Conservation (phyloP, 2,113 vertebrate species). For the Cariama cristata region DNA sequence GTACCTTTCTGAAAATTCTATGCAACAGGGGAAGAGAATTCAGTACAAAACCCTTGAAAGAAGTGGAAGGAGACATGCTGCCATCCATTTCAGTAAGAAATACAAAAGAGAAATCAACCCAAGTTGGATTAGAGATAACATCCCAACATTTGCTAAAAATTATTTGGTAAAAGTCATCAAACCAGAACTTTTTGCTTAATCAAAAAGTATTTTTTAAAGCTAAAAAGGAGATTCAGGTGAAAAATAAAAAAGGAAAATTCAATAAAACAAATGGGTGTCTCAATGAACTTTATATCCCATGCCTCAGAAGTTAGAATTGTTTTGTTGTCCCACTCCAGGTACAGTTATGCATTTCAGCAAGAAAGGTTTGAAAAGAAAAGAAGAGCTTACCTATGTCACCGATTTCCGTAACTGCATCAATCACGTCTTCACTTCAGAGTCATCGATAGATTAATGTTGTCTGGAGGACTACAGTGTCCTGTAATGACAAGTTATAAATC, state of each 20-base stretch:
- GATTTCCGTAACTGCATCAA: background rate
- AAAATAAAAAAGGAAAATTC: background rate
- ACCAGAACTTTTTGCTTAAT: background rate
- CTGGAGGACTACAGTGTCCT: conserved; percentile 57
- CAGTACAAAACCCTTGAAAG: conserved; percentile 17
- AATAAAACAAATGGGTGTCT: fast-evolving
- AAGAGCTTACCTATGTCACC: conserved; percentile 12
- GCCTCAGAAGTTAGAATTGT: background rate
- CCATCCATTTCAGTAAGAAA: conserved; percentile 23
- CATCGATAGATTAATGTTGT: conserved; percentile 48
- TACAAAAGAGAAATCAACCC: background rate
- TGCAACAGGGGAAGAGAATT: background rate
- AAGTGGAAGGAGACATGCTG: background rate
- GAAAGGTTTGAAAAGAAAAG: background rate
- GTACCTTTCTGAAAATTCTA: background rate
- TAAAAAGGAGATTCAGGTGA: background rate
- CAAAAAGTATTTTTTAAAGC: background rate
- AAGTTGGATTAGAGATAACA: background rate
- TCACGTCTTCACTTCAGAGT: background rate
- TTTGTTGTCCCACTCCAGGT: background rate
- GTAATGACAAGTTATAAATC: conserved; percentile 68
- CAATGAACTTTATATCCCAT: background rate
- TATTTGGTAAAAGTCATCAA: background rate
- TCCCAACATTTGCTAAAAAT: background rate
- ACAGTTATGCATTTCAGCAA: background rate